Conservation (phyloP, 2,797 vertebrate genomes). For the Scolopax rusticola region DNA sequence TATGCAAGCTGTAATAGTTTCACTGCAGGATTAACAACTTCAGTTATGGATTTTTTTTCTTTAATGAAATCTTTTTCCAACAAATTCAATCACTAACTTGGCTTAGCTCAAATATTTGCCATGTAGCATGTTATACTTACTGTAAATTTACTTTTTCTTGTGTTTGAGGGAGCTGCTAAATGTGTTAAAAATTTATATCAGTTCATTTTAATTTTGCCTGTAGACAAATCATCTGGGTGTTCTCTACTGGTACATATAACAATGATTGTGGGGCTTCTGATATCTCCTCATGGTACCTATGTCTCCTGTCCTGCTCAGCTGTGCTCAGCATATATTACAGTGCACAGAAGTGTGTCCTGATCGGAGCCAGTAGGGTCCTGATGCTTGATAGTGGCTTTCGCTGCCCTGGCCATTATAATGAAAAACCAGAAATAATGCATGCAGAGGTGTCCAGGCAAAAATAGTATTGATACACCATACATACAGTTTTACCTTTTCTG, state of each 20-base stretch:
- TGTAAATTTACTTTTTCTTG: slow-evolving; percentile 32
- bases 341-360: background rate
- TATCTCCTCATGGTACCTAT: background rate
- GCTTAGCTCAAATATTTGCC: slow-evolving; percentile 32
- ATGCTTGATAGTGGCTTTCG: background rate
- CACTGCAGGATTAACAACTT: background rate
- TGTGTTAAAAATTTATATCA: background rate
- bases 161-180: background rate
- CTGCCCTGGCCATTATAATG: background rate
- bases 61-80: background rate
- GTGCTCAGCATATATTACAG: background rate
- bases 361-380: background rate
- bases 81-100: background rate
- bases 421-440: background rate
- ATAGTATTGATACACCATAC: rapidly evolving
- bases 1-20: background rate
- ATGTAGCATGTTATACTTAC: background rate
- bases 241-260: background rate
- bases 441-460: background rate
- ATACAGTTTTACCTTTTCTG: background rate
- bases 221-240: background rate
- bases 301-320: background rate
- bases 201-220: slow-evolving; percentile 12
- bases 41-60: background rate
- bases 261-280: background rate